Evolutionary conservation across 2,113 vertebrate genomes (phyloP).

Genomic region (Dissostichus mawsoni): DNA sequence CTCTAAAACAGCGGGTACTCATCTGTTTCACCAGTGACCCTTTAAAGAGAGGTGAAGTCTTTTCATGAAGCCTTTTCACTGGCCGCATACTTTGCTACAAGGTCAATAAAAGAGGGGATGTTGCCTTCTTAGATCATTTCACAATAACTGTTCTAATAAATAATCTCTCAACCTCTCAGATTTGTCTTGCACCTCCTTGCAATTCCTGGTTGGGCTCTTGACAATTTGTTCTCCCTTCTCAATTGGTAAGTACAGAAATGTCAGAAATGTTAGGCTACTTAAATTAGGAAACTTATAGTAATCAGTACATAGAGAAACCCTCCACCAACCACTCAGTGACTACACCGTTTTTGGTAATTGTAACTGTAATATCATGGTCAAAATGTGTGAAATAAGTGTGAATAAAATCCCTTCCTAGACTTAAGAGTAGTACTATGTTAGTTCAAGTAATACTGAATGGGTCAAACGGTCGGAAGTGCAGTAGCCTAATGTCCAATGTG

Average conservation of each 20-base stretch:
- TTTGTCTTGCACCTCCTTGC: neutral
- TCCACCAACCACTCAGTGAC: neutral
- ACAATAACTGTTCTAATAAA: neutral
- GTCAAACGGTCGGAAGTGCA: constrained; percentile 30
- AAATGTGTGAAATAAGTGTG: neutral
- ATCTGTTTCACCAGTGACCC: neutral
- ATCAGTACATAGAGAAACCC: neutral
- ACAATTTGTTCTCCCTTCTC: neutral
- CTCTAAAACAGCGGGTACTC: neutral
- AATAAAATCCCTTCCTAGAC: neutral
- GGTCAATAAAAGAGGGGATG: neutral
- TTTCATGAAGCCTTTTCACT: neutral
- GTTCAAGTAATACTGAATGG: constrained; percentile 18
- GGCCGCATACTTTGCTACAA: neutral
- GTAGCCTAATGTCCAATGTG: constrained; percentile 24
- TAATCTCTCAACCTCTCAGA: neutral
- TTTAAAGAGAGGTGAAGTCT: neutral
- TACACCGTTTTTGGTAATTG: neutral
- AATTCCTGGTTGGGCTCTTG: neutral
- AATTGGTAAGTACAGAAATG: neutral
- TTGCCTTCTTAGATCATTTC: neutral
- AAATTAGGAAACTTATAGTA: neutral
- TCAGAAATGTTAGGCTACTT: neutral
- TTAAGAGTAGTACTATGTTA: constrained; percentile 15
- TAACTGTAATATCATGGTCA: neutral